These are phyloP conservation scores for Drosophila anomalata DNA, from an alignment of 2,888 invertebrate species.

Conservation along the genomic window DNA sequence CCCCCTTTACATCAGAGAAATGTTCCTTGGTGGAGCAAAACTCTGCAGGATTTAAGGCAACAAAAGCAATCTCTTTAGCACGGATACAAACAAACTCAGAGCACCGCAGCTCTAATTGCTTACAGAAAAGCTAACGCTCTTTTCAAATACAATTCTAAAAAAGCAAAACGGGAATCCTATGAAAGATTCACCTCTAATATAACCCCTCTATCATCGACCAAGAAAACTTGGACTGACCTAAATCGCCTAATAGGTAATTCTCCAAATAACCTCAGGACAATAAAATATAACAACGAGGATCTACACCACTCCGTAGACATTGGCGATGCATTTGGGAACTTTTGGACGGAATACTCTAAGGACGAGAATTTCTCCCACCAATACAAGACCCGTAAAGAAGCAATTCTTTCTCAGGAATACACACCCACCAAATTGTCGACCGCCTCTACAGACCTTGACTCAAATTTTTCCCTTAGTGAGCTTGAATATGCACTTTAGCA, in stretches of 20 bases:
- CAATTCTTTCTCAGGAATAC: constrained; percentile 3
- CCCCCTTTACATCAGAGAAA: no score
- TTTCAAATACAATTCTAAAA: constrained; percentile 2
- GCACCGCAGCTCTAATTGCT: constrained; percentile 5
- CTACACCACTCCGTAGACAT: constrained; percentile 14
- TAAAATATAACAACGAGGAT: constrained; percentile 5
- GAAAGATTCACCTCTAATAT: constrained; percentile 15
- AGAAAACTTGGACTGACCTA: constrained; percentile 8
- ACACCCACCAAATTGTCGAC: not conserved
- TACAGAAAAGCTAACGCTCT: no score
- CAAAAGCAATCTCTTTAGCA: constrained; percentile 30
- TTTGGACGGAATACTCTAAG: constrained; percentile 12
- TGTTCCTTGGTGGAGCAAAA: no score
- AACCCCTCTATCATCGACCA: constrained; percentile 7
- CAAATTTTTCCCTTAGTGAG: not conserved
- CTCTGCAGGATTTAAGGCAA: constrained; percentile 24
- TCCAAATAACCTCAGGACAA: constrained; percentile 4
- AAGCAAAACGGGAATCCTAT: constrained; percentile 14
- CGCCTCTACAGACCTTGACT: not conserved
- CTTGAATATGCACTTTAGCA: no score
- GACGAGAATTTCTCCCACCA: constrained; percentile 14
- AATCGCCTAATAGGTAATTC: constrained; percentile 7
- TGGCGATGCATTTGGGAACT: constrained; percentile 10
- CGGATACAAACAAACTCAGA: constrained; percentile 17
- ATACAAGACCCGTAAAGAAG: constrained; percentile 1